These are phyloP conservation scores for Panthera tigris DNA, from an alignment of 2,113 vertebrate genomes.

Conservation along the genomic window DNA sequence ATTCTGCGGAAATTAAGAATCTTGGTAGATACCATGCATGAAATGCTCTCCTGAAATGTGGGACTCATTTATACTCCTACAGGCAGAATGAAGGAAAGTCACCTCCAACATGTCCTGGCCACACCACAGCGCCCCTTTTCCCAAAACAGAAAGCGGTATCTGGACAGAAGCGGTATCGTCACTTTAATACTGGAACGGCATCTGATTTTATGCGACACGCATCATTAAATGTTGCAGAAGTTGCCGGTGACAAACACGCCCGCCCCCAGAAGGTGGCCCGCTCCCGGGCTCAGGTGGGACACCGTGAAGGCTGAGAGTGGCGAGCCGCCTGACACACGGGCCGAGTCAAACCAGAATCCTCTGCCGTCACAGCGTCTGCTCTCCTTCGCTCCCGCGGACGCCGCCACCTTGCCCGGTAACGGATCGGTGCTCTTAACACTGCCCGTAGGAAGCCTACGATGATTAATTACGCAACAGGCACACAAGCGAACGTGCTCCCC, in stretches of 20 bases:
- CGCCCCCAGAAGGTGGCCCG: rapidly evolving
- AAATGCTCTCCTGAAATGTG: not conserved
- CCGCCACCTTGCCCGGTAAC: no score
- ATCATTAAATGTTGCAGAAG: not conserved
- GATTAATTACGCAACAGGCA: not conserved
- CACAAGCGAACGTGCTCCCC: not conserved
- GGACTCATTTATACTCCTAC: no score
- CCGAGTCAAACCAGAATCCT: not conserved
- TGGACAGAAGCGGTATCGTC: rapidly evolving
- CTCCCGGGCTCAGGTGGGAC: rapidly evolving
- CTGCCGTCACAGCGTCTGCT: rapidly evolving
- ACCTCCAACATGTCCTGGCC: rapidly evolving
- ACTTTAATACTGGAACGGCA: rapidly evolving
- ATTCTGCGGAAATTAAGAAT: not conserved
- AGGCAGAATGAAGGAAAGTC: rapidly evolving
- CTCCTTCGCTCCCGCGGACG: no score
- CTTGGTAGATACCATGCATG: not conserved
- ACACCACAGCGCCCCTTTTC: not conserved
- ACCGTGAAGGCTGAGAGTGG: rapidly evolving
- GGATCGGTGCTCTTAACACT: rapidly evolving
- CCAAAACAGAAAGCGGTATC: no score
- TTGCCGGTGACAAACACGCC: not conserved
- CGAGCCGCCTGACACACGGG: rapidly evolving
- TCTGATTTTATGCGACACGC: rapidly evolving
- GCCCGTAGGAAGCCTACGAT: not conserved